Percentiles rank a stretch among this genome's conserved stretches.
Conservation (phyloP, 1,140 invertebrate genomes). For the Lithobius niger region DNA sequence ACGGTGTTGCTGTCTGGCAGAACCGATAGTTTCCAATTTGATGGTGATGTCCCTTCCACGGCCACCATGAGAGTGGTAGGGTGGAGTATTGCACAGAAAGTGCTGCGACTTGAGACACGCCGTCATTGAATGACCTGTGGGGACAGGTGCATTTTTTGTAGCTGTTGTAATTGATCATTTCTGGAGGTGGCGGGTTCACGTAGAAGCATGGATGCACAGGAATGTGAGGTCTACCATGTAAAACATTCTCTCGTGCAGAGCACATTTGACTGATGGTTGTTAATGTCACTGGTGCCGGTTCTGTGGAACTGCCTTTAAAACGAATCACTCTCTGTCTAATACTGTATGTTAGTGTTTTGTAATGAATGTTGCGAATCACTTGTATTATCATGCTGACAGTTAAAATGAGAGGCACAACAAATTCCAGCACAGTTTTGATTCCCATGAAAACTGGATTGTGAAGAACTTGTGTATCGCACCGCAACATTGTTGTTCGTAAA, state of each 20-base stretch:
- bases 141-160: not conserved
- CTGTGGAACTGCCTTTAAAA: not conserved
- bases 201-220: not conserved
- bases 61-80: not conserved
- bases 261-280: not conserved
- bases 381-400: not conserved
- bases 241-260: not conserved
- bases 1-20: not conserved
- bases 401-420: not conserved
- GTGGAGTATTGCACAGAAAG: slow-evolving; percentile 2
- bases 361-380: slow-evolving; percentile 2
- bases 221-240: not conserved
- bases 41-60: not conserved
- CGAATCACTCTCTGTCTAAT: not conserved
- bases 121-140: not conserved
- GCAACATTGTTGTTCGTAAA: too few species aligned
- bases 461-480: not conserved
- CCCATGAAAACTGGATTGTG: not conserved
- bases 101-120: not conserved
- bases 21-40: not conserved
- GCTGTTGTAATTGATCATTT: not conserved
- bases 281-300: not conserved
- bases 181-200: not conserved
- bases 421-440: not conserved
- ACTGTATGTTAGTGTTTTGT: slow-evolving; percentile 4